These are phyloP conservation scores for Oxyruncus cristatus DNA, from an alignment of 2,113 vertebrate genomes.

Conservation along the genomic window DNA sequence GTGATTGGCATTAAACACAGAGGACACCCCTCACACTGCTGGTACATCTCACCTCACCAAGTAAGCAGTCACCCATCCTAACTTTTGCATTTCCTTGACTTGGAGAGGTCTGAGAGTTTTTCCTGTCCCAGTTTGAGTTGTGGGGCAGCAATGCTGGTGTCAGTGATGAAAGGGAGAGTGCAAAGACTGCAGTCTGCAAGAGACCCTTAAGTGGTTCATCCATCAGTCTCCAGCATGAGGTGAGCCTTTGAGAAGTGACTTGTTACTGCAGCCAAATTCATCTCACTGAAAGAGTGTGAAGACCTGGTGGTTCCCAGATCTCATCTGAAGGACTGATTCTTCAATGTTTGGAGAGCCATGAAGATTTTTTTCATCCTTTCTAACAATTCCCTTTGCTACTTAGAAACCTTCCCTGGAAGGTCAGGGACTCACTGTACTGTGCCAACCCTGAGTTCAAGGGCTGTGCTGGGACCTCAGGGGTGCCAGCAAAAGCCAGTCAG, in stretches of 20 bases:
- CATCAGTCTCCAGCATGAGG: neutral
- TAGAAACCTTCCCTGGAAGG: neutral
- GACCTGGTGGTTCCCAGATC: neutral
- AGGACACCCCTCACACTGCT: no score
- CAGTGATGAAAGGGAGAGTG: neutral
- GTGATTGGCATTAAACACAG: no score
- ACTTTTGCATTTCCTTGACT: neutral
- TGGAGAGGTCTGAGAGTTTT: neutral
- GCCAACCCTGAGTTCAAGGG: neutral
- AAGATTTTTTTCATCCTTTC: neutral
- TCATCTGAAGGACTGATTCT: neutral
- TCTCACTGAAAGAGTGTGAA: neutral
- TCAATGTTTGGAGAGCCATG: neutral
- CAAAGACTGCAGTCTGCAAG: neutral
- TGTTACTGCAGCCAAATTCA: neutral
- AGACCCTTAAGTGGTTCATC: neutral
- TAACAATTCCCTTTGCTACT: neutral
- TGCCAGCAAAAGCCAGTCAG: neutral
- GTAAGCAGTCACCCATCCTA: no score
- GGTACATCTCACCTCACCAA: no score
- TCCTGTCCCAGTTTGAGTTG: neutral
- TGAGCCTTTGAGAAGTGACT: neutral
- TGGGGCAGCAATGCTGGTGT: neutral
- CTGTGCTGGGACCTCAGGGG: neutral
- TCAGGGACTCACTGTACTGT: neutral